A percentile compares a stretch with the other conserved stretches of the same genome.
phyloP scores from a whole-genome alignment of 2,797 vertebrate species.

The Mus caroli region DNA sequence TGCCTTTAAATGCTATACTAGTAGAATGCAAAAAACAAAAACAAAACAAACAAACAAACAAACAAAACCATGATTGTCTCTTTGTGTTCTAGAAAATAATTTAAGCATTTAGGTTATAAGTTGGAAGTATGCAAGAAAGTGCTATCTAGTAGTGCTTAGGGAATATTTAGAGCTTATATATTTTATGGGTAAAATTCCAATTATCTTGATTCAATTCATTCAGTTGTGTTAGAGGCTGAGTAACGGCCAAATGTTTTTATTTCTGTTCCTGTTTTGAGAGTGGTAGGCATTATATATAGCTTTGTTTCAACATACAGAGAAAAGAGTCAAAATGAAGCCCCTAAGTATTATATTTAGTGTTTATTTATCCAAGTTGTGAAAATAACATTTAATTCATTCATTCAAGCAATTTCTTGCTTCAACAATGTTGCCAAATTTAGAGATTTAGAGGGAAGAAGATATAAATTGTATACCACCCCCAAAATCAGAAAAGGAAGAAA shows the following conservation, averaged over 20 bases:
- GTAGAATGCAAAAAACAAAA: neutral
- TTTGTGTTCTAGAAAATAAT: neutral
- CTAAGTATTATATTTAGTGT: constrained; percentile 77
- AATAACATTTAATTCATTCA: constrained; percentile 82
- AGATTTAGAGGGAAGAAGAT: neutral
- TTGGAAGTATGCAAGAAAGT: neutral
- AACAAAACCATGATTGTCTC: neutral
- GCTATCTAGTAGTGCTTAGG: neutral
- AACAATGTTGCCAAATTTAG: constrained; percentile 59
- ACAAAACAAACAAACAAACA: too few species aligned
- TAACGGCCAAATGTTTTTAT: neutral
- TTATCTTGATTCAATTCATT: neutral
- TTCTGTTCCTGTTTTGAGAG: neutral
- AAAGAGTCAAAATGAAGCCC: neutral
- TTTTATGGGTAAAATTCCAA: constrained; percentile 1
- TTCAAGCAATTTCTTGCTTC: constrained; percentile 74
- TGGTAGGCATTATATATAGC: neutral
- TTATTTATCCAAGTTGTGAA: constrained; percentile 77
- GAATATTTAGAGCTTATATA: neutral
- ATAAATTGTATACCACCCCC: too few species aligned
- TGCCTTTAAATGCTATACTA: neutral
- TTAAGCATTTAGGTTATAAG: neutral
- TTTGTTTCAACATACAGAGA: neutral
- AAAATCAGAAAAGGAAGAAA: neutral
- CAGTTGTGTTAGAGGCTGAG: neutral